phyloP scores from a whole-genome alignment of 30 jellyfish, hydroid and myxozoan species.

The Hydractinia echinata region DNA sequence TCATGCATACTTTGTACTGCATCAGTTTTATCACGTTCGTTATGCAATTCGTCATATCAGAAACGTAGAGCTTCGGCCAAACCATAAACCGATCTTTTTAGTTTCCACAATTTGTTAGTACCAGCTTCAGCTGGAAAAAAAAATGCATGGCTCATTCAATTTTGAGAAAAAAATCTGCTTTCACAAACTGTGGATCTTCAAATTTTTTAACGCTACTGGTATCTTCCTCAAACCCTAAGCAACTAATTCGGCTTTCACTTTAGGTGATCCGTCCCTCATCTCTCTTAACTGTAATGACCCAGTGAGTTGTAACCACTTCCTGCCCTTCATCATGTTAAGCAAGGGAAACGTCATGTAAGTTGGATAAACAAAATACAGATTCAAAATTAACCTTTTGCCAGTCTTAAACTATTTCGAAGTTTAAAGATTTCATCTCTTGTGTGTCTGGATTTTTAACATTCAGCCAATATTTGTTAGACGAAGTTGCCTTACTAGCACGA shows the following conservation, averaged over 20 bases:
- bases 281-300: neutral
- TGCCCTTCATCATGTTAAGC: neutral
- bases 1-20: neutral
- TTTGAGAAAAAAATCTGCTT: too few species aligned
- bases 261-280: neutral
- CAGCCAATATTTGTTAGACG: neutral
- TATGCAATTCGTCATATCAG: neutral
- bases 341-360: too few species aligned
- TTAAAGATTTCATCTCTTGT: neutral
- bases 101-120: neutral
- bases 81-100: neutral
- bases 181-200: too few species aligned
- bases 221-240: neutral
- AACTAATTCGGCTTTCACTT: neutral
- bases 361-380: neutral
- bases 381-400: neutral
- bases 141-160: neutral
- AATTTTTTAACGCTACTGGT: too few species aligned
- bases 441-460: neutral
- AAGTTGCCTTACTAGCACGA: neutral
- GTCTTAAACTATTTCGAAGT: neutral
- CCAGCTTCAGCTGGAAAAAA: constrained; percentile 1
- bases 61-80: neutral
- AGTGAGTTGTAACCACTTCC: neutral
- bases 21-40: neutral